phyloP scores from a whole-genome alignment of 2,888 invertebrate genomes.

The Cerastis leucographa region DNA sequence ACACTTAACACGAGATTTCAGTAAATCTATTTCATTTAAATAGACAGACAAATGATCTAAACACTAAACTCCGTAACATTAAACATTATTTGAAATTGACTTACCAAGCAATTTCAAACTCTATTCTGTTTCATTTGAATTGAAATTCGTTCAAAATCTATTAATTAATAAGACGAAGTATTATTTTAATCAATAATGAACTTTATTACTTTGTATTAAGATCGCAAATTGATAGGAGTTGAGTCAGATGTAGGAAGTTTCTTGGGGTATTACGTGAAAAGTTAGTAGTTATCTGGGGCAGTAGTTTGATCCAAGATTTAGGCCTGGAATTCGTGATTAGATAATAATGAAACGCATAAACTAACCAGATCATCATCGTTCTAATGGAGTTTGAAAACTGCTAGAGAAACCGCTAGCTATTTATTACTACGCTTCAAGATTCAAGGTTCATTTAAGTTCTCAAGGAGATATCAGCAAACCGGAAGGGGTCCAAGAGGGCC shows the following conservation, averaged over 20 bases:
- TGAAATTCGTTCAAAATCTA: conserved; percentile 10
- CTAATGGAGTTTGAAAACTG: background rate
- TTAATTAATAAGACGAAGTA: conserved; percentile 14
- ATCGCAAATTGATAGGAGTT: conserved; percentile 23
- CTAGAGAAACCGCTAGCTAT: too few species aligned
- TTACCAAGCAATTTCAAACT: conserved; percentile 12
- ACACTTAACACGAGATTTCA: conserved; percentile 26
- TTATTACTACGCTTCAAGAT: background rate
- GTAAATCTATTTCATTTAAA: conserved; percentile 31
- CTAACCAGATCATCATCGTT: background rate
- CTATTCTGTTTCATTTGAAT: conserved; percentile 2
- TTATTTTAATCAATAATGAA: conserved; percentile 26
- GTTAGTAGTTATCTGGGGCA: conserved; percentile 14
- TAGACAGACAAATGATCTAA: conserved; percentile 45
- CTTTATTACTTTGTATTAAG: conserved; percentile 9
- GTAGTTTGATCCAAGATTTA: conserved; percentile 28
- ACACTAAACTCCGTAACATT: conserved; percentile 37
- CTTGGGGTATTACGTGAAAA: conserved; percentile 8
- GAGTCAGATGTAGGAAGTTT: conserved; percentile 35
- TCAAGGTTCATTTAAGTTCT: background rate
- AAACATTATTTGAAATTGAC: conserved; percentile 26
- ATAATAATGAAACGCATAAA: conserved; percentile 21
- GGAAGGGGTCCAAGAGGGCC: too few species aligned
- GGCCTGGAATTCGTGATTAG: conserved; percentile 13
- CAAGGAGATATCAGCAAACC: too few species aligned